Conservation (phyloP, 2,113 vertebrate species). For the Onychostruthus taczanowskii region DNA sequence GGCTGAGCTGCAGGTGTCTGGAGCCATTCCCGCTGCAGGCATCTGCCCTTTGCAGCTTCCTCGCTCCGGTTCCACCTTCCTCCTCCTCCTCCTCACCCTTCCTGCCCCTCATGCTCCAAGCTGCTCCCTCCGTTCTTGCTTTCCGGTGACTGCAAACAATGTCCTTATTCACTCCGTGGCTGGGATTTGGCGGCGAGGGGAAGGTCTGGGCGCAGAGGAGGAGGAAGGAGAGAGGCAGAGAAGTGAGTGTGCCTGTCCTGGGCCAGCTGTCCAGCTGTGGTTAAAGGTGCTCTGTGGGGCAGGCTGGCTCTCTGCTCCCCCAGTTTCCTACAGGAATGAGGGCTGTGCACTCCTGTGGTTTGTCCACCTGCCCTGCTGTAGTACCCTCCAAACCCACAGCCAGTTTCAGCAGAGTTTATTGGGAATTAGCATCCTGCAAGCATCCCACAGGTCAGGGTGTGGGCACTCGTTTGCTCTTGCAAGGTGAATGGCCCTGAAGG, state of each 20-base stretch:
- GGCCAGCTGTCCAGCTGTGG: background rate
- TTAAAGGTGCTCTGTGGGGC: background rate
- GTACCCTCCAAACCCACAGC: background rate
- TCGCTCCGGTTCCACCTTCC: conserved; percentile 46
- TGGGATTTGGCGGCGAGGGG: conserved; percentile 19
- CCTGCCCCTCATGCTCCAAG: background rate
- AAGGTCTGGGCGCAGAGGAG: background rate
- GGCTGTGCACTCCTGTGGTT: background rate
- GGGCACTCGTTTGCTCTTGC: background rate
- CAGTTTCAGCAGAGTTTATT: background rate
- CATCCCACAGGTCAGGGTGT: rapidly evolving
- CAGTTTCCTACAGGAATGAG: rapidly evolving
- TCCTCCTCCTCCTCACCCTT: conserved; percentile 46
- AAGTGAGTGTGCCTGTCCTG: background rate
- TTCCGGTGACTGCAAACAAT: conserved; percentile 62
- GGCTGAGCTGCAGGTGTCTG: conserved; percentile 62
- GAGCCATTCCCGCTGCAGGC: conserved; percentile 53
- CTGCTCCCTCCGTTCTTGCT: conserved; percentile 46
- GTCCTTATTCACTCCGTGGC: conserved; percentile 29
- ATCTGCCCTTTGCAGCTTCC: conserved; percentile 46
- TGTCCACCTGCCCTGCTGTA: background rate
- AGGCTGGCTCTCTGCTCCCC: background rate
- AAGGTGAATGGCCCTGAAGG: background rate
- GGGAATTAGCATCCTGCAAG: background rate
- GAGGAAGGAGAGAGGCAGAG: conserved; percentile 26